Evolutionary conservation across 2,888 invertebrate species (phyloP).

Genomic region (Plebejus argus): DNA sequence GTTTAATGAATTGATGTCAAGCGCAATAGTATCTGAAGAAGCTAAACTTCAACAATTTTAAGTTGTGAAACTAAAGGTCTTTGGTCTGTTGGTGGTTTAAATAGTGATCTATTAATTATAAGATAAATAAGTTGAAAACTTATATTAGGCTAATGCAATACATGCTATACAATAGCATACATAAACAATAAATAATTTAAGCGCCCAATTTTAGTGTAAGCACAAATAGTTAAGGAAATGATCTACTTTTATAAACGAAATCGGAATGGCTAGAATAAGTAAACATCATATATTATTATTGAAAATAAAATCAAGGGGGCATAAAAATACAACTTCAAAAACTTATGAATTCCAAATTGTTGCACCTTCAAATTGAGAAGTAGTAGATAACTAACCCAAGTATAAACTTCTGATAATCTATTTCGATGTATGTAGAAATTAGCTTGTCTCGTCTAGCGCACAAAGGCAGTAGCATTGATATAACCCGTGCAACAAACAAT

Average conservation of each 20-base stretch:
- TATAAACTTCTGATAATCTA: not conserved
- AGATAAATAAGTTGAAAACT: not conserved
- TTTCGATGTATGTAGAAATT: not conserved
- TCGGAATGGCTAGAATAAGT: not conserved
- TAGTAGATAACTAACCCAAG: not conserved
- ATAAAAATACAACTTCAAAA: not conserved
- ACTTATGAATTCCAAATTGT: not conserved
- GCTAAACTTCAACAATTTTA: not conserved
- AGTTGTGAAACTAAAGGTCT: slow-evolving; percentile 17
- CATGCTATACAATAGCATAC: too few relatives aligned
- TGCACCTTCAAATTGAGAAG: not conserved
- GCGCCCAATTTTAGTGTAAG: slow-evolving; percentile 6
- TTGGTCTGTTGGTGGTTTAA: slow-evolving; percentile 18
- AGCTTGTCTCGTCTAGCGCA: slow-evolving; percentile 9
- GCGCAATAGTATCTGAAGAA: not conserved
- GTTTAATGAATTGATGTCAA: not conserved
- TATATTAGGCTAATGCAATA: not conserved
- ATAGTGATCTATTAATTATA: slow-evolving; percentile 1
- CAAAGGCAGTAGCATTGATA: slow-evolving; percentile 27
- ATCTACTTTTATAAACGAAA: not conserved
- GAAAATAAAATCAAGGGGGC: not conserved
- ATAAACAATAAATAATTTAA: slow-evolving; percentile 21
- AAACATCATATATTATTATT: not conserved
- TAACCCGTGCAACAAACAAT: slow-evolving; percentile 3
- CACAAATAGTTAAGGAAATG: not conserved